These are phyloP conservation scores for Schizopygopsis pylzovi DNA, from an alignment of 2,797 vertebrate genomes.

Conservation along the genomic window DNA sequence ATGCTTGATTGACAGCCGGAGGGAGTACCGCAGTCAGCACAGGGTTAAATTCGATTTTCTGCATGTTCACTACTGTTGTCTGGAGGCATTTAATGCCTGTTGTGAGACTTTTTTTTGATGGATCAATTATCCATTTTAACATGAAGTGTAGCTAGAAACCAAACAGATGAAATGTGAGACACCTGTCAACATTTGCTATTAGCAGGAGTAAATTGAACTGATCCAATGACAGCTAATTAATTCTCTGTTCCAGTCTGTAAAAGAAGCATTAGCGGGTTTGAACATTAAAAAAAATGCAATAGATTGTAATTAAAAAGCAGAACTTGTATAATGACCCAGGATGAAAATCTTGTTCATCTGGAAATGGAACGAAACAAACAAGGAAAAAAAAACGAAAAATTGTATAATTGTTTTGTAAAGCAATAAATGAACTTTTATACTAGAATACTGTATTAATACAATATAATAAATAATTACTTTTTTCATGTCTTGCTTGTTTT, in stretches of 20 bases:
- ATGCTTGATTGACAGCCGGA: slow-evolving; percentile 80
- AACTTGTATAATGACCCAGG: slow-evolving; percentile 27
- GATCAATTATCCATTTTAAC: slow-evolving; percentile 85
- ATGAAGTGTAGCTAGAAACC: slow-evolving; percentile 75
- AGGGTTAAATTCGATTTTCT: slow-evolving; percentile 83
- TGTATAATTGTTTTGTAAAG: background rate
- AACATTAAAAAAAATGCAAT: slow-evolving; percentile 33
- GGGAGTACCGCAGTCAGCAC: slow-evolving; percentile 75
- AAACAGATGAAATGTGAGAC: slow-evolving; percentile 78
- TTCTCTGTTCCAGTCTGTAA: slow-evolving; percentile 80
- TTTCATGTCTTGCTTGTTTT: no score
- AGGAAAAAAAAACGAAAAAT: background rate
- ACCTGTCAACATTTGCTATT: slow-evolving; percentile 82
- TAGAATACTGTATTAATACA: background rate
- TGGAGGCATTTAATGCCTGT: slow-evolving; percentile 78
- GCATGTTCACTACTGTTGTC: slow-evolving; percentile 76
- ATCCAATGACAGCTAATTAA: slow-evolving; percentile 84
- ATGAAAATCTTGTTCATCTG: slow-evolving; percentile 16
- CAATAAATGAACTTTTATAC: background rate
- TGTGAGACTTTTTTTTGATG: slow-evolving; percentile 81
- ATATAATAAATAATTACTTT: background rate
- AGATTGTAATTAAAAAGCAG: slow-evolving; percentile 37
- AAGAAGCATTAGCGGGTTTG: slow-evolving; percentile 65
- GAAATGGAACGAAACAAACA: slow-evolving; percentile 26
- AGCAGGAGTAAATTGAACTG: slow-evolving; percentile 82